Conservation (phyloP, 2,113 vertebrate species). For the Zingel zingel region DNA sequence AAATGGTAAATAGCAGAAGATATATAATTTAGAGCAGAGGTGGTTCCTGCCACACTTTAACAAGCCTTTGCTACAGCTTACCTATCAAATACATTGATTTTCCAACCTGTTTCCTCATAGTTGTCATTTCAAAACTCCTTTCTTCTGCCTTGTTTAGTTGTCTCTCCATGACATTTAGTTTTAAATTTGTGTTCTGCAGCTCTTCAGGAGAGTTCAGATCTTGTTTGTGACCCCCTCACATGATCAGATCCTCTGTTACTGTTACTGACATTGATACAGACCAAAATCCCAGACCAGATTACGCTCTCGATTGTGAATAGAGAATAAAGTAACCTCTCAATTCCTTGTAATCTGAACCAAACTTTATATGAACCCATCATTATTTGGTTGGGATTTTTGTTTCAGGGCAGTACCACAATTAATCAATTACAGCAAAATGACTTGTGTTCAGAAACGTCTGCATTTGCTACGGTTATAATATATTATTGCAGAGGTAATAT, state of each 20-base stretch:
- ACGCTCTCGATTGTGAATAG: neutral
- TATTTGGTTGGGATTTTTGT: neutral
- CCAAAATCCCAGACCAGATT: neutral
- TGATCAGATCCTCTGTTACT: neutral
- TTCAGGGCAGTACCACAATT: neutral
- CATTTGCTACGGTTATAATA: neutral
- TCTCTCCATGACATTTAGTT: neutral
- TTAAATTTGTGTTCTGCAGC: neutral
- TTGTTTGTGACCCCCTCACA: neutral
- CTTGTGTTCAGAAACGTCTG: neutral
- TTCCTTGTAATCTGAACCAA: neutral
- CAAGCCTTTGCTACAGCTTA: no score
- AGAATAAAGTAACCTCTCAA: neutral
- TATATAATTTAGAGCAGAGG: neutral
- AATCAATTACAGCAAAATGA: neutral
- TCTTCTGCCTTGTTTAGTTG: neutral
- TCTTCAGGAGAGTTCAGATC: neutral
- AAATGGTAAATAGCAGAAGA: neutral
- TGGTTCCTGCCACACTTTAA: neutral
- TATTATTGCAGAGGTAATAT: neutral
- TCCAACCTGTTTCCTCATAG: neutral
- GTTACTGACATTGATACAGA: neutral
- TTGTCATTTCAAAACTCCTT: neutral
- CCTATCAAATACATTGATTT: neutral
- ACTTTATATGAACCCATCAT: neutral